Evolutionary conservation across 2,113 vertebrate genomes (phyloP), one percentile per base, ranked within the genome.

Genomic region (Dicaeum eximium): DNA sequence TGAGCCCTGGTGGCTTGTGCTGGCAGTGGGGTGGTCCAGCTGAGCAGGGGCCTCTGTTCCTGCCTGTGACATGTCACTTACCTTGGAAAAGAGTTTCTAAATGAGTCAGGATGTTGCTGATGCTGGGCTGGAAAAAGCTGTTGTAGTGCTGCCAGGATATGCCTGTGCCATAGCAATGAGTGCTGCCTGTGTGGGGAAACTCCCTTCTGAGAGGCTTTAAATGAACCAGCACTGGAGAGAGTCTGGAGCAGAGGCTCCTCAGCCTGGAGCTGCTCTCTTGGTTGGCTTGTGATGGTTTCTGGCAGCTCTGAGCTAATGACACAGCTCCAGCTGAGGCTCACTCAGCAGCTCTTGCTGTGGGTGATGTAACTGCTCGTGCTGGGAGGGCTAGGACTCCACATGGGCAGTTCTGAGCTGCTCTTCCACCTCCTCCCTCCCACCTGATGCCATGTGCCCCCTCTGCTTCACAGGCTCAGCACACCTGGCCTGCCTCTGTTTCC

Each of bases 271-370:
- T 1, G 0, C 51, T 25, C 20, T 85, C 61, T 47, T 0, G 0
- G 10, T 42, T 62, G 80, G 50, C 37, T 58, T 42, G 3, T 7
- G 48, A 14, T 3, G 10, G 15, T 37, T 47, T 1, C 14, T 91
- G 72, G 60, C 47, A 80, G 64, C 72, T 89, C 78, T 2, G 37
- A 61, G 72, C 72, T 73, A 88, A 25, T 93, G 91, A 69, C 33
- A 51, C 48, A 33, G 58, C 53, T 66, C 28, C 80, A 80, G 50
- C 60, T 31, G 60, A 80, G 60, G 22, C 37, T 51, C 2, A 0
- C n/a, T 80, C 5, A 2, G 40, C 2, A 6, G 35, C 61, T 62
- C 47, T 45, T 53, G 48, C n/a, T 35, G n/a, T 17, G 42, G 18
- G 10, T 80, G 67, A 53, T 5, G 15, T 25, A 65, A 22, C 42